Evolutionary conservation across 2,888 invertebrate species (phyloP).

Genomic region (Apomyelois bistriatella): DNA sequence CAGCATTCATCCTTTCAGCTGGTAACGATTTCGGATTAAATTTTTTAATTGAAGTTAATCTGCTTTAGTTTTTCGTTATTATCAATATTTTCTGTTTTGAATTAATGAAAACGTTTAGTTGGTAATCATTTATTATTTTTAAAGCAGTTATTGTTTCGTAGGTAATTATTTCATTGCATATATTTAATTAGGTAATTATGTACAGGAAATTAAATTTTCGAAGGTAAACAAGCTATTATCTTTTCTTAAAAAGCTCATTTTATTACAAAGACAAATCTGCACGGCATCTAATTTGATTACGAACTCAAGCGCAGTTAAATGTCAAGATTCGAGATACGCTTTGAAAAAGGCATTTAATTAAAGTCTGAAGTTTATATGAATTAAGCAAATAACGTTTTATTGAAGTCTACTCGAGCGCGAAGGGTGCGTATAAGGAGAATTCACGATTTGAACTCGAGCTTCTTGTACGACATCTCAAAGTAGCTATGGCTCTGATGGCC

Average conservation of each 20-base stretch:
- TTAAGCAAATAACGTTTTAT: slow-evolving; percentile 35
- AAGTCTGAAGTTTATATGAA: slow-evolving; percentile 33
- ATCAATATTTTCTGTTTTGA: too few species aligned
- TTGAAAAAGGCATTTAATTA: slow-evolving; percentile 43
- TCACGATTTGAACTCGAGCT: slow-evolving; percentile 11
- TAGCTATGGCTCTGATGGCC: slow-evolving; percentile 1
- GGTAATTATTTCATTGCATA: too few species aligned
- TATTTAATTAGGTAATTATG: too few species aligned
- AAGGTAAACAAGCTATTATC: background rate
- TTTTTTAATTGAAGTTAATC: background rate
- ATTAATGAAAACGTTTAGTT: too few species aligned
- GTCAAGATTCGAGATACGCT: slow-evolving; percentile 27
- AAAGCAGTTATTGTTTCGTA: too few species aligned
- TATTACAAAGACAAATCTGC: slow-evolving; percentile 4
- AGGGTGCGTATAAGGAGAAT: slow-evolving; percentile 23
- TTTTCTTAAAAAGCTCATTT: background rate
- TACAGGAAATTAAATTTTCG: too few species aligned
- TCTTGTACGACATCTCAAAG: background rate
- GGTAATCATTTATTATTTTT: too few species aligned
- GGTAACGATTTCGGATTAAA: background rate
- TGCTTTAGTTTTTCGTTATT: too few species aligned
- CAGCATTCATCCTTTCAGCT: background rate
- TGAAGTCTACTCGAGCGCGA: slow-evolving; percentile 22
- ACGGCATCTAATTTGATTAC: slow-evolving; percentile 24
- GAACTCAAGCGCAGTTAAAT: slow-evolving; percentile 22